Conservation (phyloP, 92 coral and sea anemone genomes). For the Zoanthus gigantus region DNA sequence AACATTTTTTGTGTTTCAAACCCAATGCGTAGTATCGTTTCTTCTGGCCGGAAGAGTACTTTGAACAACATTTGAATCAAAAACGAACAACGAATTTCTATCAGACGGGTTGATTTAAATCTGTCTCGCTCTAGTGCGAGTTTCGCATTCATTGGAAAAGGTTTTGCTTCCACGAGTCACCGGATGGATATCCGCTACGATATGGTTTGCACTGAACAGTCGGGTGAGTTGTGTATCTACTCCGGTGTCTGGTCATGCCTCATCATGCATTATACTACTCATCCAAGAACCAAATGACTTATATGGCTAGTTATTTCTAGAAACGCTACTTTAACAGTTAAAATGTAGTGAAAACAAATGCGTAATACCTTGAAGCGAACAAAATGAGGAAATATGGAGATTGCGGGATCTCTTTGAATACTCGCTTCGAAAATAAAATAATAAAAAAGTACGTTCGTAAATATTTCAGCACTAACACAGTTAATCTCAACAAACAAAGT, state of each 20-base stretch:
- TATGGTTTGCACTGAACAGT: conserved; percentile 42
- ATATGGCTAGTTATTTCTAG: neutral
- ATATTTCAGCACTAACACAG: conserved; percentile 1
- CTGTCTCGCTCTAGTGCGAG: conserved; percentile 53
- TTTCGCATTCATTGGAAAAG: conserved; percentile 45
- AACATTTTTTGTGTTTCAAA: neutral
- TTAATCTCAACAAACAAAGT: neutral
- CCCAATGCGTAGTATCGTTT: neutral
- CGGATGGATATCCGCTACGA: conserved; percentile 49
- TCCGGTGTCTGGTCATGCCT: conserved; percentile 42
- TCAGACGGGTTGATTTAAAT: conserved; percentile 25
- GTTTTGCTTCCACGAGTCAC: conserved; percentile 28
- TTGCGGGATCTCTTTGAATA: neutral
- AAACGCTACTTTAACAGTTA: neutral
- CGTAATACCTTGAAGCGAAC: neutral
- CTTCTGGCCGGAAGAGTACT: neutral
- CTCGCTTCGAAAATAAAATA: conserved; percentile 17
- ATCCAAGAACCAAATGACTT: conserved; percentile 14
- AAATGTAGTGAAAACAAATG: neutral
- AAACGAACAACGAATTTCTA: conserved; percentile 77
- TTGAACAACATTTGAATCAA: conserved; percentile 83
- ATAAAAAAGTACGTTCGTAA: neutral
- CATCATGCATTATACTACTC: conserved; percentile 9
- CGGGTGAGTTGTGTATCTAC: conserved; percentile 10
- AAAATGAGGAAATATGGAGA: neutral